Evolutionary conservation across 2,113 vertebrate genomes (phyloP), one percentile per base, ranked within the genome.

Genomic region (Microtus montanus): DNA sequence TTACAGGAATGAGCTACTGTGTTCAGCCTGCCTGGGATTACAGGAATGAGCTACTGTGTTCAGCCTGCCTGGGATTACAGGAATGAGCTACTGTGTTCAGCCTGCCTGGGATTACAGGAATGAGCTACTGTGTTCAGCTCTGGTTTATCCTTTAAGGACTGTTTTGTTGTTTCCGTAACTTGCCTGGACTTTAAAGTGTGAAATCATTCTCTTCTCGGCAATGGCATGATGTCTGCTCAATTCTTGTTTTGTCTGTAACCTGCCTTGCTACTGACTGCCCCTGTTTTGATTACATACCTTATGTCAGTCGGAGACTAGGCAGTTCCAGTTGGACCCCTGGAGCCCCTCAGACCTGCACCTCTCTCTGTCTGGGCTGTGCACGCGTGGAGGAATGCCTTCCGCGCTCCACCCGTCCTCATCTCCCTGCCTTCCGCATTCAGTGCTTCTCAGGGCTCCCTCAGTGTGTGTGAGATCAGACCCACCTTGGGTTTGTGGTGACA

Each of bases 311-410:
- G 0, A 58, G 47, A 70, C 70, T 92, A 11, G 49, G 44, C 24
- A 61, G 52, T 58, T 14, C 11, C 61, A 66, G 47, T 91, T 73
- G 26, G 66, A 87, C 7, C 79, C 47, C 28, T 68, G 70, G 64
- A 61, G 47, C 54, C 28, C 77, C 33, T 61, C 15, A 70, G 38
- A 77, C n/a, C n/a, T 54, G 41, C 10, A 38, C 61, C 44, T 38
- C 64, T 58, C 91, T 26, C 93, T 26, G 47, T 0, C 87, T 89
- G 38, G 93, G 78, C 83, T 73, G 47, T 49, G 11, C 44, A n/a
- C 80, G 49, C 15, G 9, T 58, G 96, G 80, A 94, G 70, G 35
- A 92, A 35, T 26, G 35, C 44, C 74, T 88, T 87, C 22, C 85
- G 19, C 20, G 35, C n/a, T 90, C 52, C 2, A 82, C 49, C 49